These are phyloP conservation scores for Spondyliosoma cantharus DNA, from an alignment of 2,797 vertebrate species.

Conservation along the genomic window DNA sequence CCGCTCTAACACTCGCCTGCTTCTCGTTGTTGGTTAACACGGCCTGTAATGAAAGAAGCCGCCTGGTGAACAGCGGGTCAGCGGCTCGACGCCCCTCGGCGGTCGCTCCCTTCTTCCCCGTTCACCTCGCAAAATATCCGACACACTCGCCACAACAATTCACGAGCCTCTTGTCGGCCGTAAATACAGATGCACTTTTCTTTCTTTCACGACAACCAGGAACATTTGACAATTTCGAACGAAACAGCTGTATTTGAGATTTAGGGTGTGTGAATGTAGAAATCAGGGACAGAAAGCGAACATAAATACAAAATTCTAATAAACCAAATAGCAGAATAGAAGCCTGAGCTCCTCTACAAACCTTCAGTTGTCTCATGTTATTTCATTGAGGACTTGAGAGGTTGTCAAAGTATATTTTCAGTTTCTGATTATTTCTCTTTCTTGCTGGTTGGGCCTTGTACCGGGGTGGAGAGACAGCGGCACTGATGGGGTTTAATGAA, in stretches of 20 bases:
- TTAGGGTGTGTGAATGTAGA: no score
- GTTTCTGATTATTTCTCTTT: no score
- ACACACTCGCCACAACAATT: neutral
- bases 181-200: neutral
- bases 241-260: no score
- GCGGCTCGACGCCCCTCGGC: constrained; percentile 4
- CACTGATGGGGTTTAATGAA: neutral
- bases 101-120: neutral
- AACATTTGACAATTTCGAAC: neutral
- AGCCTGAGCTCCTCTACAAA: no score
- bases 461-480: no score
- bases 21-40: constrained; percentile 1
- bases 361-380: no score
- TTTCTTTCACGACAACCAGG: neutral
- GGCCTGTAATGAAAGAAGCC: neutral
- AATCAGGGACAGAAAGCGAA: no score
- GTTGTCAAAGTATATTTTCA: no score
- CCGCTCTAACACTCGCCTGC: neutral
- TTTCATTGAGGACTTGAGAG: no score
- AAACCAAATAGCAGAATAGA: no score
- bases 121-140: neutral
- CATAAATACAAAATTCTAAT: no score
- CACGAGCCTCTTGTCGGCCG: neutral
- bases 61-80: neutral
- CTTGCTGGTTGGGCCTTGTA: no score